These are phyloP conservation scores for Tetramorium simillimum DNA, from an alignment of 1,140 invertebrate species.

Conservation along the genomic window DNA sequence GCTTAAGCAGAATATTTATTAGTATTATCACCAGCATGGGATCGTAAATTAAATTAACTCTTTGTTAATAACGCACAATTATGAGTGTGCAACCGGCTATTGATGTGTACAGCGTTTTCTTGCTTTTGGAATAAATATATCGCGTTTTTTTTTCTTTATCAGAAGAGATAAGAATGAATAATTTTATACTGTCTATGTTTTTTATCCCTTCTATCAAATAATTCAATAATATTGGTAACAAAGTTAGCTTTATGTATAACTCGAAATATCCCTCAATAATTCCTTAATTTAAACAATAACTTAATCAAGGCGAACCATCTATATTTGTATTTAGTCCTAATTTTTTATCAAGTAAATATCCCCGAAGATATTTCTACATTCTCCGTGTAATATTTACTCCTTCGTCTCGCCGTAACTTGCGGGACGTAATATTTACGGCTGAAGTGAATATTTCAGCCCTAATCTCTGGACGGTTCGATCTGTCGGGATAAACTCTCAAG, in stretches of 20 bases:
- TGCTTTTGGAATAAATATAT: neutral
- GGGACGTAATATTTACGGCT: neutral
- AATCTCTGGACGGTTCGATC: neutral
- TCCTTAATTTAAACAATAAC: neutral
- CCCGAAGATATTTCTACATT: neutral
- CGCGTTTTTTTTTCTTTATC: too few species aligned
- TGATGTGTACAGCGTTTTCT: neutral
- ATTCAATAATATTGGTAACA: neutral
- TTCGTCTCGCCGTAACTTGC: neutral
- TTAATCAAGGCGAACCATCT: neutral
- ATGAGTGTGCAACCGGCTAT: neutral
- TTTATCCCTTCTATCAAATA: neutral
- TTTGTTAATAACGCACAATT: slow-evolving; percentile 30
- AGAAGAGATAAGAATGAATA: neutral
- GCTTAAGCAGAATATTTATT: slow-evolving; percentile 55
- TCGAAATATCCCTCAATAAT: neutral
- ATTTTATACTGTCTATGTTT: neutral
- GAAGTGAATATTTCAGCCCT: neutral
- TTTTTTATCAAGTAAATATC: neutral
- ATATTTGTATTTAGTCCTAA: neutral
- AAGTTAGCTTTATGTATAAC: neutral
- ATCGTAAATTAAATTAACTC: slow-evolving; percentile 33
- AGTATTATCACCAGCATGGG: slow-evolving; percentile 29
- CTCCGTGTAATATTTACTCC: neutral
- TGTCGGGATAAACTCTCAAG: neutral